A percentile compares a stretch with the other conserved stretches of the same genome.
Conservation (phyloP, 2,888 invertebrate species). For the Phortica okadai region DNA sequence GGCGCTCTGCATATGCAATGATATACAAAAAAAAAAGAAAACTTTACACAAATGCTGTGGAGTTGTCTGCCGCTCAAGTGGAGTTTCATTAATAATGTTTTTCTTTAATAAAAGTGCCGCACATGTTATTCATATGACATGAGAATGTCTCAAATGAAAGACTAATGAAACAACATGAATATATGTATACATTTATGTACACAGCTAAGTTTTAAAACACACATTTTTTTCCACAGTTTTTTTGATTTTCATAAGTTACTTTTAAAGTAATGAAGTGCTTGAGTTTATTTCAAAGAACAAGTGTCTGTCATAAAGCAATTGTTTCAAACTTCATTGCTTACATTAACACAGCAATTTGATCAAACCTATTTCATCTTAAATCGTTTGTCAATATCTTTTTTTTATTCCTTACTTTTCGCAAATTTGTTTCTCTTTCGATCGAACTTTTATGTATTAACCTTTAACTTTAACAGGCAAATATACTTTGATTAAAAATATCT, state of each 20-base stretch:
- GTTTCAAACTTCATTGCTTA: too few relatives aligned
- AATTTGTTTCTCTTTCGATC: too few relatives aligned
- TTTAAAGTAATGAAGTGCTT: too few relatives aligned
- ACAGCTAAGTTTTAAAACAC: not conserved
- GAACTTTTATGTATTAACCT: not conserved
- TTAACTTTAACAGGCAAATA: conserved; percentile 2
- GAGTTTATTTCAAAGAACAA: too few relatives aligned
- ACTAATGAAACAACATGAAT: not conserved
- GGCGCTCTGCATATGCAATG: not conserved
- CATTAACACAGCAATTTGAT: too few relatives aligned
- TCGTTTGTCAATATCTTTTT: too few relatives aligned
- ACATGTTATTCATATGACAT: conserved; percentile 25
- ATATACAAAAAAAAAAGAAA: not conserved
- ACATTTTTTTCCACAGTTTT: not conserved
- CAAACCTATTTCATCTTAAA: too few relatives aligned
- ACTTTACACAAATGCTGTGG: not conserved
- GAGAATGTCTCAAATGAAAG: not conserved
- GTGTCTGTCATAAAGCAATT: too few relatives aligned
- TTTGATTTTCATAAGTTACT: too few relatives aligned
- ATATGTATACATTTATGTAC: too few relatives aligned
- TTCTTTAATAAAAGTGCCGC: not conserved
- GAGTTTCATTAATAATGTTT: conserved; percentile 57
- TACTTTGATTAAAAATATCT: not conserved
- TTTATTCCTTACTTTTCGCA: too few relatives aligned
- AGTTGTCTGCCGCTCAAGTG: conserved; percentile 30